These are phyloP conservation scores for Dryobotodes eremita DNA, from an alignment of 2,888 invertebrate genomes.

Conservation along the genomic window DNA sequence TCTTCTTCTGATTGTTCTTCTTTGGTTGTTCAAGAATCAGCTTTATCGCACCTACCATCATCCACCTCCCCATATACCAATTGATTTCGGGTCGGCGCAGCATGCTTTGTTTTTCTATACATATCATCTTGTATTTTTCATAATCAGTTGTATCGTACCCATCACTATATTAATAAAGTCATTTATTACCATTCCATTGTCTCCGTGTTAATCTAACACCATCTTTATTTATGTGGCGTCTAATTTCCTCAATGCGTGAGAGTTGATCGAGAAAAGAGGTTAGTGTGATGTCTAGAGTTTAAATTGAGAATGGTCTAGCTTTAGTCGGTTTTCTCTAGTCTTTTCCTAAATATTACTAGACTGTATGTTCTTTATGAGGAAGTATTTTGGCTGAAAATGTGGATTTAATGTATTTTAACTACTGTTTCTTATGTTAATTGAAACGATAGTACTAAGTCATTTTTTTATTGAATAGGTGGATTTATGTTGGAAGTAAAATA, in stretches of 20 bases:
- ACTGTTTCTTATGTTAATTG: neutral
- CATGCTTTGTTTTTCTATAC: neutral
- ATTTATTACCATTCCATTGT: constrained; percentile 36
- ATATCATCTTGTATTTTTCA: neutral
- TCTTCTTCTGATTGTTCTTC: no score
- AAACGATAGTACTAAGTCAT: neutral
- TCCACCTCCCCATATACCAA: neutral
- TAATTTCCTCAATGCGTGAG: constrained; percentile 41
- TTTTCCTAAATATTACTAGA: neutral
- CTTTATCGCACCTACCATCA: neutral
- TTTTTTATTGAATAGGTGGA: neutral
- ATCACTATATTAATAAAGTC: constrained; percentile 14
- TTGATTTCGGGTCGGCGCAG: neutral
- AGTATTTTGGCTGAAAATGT: neutral
- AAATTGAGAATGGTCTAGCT: neutral
- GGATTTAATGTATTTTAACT: neutral
- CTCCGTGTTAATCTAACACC: constrained; percentile 12
- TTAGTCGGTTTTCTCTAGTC: neutral
- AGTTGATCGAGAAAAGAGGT: constrained; percentile 14
- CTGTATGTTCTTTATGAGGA: neutral
- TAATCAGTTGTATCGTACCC: neutral
- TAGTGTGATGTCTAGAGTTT: constrained; percentile 8
- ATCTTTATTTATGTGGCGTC: constrained; percentile 31
- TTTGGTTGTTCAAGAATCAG: neutral
- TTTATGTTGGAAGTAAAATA: neutral